Evolutionary conservation across 2,113 vertebrate species (phyloP).

Genomic region (Mustelus asterias): DNA sequence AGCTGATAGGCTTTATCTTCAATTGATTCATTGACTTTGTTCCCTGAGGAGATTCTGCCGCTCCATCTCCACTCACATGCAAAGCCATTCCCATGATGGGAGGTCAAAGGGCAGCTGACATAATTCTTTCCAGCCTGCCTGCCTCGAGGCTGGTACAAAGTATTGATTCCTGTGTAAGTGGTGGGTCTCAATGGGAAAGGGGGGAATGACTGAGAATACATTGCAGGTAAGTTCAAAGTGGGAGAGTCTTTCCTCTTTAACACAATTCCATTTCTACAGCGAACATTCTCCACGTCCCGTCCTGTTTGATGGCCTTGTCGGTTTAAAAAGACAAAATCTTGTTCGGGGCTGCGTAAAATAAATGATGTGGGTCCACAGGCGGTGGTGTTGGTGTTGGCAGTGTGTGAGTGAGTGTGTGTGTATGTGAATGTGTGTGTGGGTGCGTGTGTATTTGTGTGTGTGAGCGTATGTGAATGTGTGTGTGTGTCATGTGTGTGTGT

Average conservation of each 20-base stretch:
- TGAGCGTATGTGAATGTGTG: too few relatives aligned
- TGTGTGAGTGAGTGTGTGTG: too few relatives aligned
- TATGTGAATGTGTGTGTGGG: too few relatives aligned
- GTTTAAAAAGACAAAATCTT: not conserved
- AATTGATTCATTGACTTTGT: not conserved
- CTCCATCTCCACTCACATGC: not conserved
- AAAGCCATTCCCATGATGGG: not conserved
- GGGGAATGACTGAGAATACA: not conserved
- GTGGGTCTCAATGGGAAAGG: not conserved
- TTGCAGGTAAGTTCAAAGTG: not conserved
- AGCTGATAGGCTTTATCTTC: slow-evolving; percentile 1
- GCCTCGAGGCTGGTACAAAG: not conserved
- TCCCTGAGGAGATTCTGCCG: not conserved
- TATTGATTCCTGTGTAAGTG: slow-evolving; percentile 5
- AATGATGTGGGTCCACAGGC: not conserved
- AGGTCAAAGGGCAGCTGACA: not conserved
- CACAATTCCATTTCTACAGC: not conserved
- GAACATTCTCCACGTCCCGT: not conserved
- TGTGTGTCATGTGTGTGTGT: too few relatives aligned
- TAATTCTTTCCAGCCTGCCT: not conserved
- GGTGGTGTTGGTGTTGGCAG: not conserved
- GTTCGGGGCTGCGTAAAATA: not conserved
- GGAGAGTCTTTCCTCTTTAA: not conserved
- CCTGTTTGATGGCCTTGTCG: not conserved
- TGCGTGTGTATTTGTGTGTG: too few relatives aligned